phyloP scores from a whole-genome alignment of 2,113 vertebrate species.

The Microtus pennsylvanicus region DNA sequence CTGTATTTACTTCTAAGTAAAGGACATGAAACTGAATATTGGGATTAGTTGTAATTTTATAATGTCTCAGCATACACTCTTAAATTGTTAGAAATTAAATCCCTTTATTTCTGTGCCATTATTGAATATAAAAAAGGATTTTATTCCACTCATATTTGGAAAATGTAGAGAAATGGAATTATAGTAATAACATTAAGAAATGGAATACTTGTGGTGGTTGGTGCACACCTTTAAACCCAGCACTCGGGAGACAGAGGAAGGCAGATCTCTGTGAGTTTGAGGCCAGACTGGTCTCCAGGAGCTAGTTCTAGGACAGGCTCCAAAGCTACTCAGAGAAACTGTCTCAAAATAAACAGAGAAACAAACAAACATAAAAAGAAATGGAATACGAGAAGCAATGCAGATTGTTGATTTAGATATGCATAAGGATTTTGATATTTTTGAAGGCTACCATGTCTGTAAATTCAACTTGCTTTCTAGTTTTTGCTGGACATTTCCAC shows the following conservation, averaged over 20 bases:
- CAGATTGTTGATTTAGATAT: neutral
- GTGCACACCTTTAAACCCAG: too few species aligned
- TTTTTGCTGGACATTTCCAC: neutral
- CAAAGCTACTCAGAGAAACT: too few species aligned
- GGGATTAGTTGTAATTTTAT: neutral
- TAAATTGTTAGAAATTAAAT: neutral
- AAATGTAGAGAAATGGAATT: neutral
- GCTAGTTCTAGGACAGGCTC: too few species aligned
- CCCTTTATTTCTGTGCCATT: neutral
- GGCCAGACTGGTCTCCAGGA: too few species aligned
- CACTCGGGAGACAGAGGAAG: fast-evolving
- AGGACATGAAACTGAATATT: neutral
- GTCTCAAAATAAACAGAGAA: too few species aligned
- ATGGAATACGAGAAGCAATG: neutral
- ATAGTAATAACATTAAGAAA: neutral
- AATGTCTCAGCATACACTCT: neutral
- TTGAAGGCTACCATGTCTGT: neutral
- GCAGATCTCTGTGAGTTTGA: too few species aligned
- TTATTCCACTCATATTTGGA: neutral
- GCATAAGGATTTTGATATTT: neutral
- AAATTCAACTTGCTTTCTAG: neutral
- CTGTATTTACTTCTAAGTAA: constrained; percentile 27
- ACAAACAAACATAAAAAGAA: neutral
- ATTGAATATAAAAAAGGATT: neutral
- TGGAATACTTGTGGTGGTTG: neutral